phyloP scores from a whole-genome alignment of 2,113 vertebrate species.

The Pterocles gutturalis region DNA sequence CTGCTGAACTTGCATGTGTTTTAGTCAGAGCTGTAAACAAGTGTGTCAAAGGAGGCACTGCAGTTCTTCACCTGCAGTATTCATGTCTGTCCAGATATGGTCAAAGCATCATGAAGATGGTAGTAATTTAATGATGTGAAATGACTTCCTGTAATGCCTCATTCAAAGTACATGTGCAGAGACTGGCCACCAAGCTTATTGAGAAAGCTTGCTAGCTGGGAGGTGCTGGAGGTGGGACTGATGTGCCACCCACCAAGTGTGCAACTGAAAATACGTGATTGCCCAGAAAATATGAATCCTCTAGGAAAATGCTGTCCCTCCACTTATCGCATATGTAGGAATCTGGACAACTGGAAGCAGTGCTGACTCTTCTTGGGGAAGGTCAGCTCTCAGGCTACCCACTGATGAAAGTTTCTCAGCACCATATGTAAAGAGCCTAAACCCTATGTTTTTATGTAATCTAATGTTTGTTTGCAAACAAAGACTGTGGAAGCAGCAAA shows the following conservation, averaged over 20 bases:
- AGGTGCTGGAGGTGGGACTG: neutral
- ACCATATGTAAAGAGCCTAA: neutral
- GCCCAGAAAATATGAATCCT: neutral
- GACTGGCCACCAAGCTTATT: neutral
- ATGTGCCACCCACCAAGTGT: neutral
- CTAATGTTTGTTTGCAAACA: neutral
- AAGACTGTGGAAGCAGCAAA: neutral
- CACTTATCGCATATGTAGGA: neutral
- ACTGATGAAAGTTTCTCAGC: slow-evolving; percentile 2
- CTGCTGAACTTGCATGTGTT: neutral
- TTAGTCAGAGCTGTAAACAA: neutral
- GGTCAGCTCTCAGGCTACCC: neutral
- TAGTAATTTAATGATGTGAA: neutral
- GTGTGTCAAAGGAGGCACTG: neutral
- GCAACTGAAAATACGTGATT: neutral
- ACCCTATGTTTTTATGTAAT: slow-evolving; percentile 23
- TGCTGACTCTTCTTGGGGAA: neutral
- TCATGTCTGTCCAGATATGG: neutral
- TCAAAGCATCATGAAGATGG: neutral
- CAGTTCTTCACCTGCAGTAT: neutral
- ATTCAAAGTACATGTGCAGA: neutral
- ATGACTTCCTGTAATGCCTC: neutral
- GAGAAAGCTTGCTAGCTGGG: neutral
- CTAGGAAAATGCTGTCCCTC: neutral
- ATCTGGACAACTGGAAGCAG: neutral